Evolutionary conservation across 2,113 vertebrate genomes (phyloP).

Genomic region (Neomonachus schauinslandi): DNA sequence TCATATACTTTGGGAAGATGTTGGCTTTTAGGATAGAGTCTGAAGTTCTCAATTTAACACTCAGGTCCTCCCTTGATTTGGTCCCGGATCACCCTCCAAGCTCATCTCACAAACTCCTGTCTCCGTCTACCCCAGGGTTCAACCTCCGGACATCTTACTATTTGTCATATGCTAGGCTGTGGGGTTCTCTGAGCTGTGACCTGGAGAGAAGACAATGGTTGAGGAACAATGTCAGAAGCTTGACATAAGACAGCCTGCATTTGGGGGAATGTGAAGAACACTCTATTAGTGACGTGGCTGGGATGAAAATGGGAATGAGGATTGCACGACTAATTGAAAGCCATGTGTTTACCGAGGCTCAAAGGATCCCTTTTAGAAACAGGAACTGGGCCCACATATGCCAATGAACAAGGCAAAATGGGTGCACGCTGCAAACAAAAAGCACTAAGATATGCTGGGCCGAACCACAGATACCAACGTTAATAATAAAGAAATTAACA

Average conservation of each 20-base stretch:
- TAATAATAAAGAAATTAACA: conserved; percentile 81
- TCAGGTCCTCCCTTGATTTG: neutral
- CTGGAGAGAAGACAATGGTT: neutral
- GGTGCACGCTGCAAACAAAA: conserved; percentile 62
- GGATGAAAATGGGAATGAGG: conserved; percentile 24
- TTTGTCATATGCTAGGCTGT: neutral
- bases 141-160: neutral
- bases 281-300: neutral
- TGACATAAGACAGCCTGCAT: neutral
- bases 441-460: conserved; percentile 55
- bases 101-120: neutral
- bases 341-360: conserved; percentile 58
- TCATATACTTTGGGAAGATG: neutral
- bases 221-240: neutral
- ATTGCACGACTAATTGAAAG: conserved; percentile 52
- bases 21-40: conserved; percentile 22
- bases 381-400: neutral
- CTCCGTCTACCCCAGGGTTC: neutral
- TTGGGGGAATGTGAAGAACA: neutral
- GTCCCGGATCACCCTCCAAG: neutral
- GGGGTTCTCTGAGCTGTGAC: conserved; percentile 46
- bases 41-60: neutral
- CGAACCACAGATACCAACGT: conserved; percentile 67
- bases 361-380: conserved; percentile 68
- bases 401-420: conserved; percentile 50